A percentile compares a stretch with the other conserved stretches of the same genome.
These are phyloP conservation scores for Pogonus chalceus DNA, from an alignment of 1,140 invertebrate species.

Conservation along the genomic window DNA sequence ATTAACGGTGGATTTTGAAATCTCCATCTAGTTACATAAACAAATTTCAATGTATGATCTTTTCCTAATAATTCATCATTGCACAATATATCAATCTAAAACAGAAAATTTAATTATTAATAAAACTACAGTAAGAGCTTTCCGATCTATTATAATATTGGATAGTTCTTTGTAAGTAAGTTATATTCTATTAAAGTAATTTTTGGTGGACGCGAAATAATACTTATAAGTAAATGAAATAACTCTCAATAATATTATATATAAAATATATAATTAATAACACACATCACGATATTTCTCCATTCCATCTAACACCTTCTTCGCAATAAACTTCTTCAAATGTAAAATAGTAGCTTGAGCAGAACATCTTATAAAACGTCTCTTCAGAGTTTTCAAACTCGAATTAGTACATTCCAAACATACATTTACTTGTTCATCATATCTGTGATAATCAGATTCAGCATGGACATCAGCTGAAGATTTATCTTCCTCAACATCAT, in stretches of 20 bases:
- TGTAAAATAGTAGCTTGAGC: conserved; percentile 94
- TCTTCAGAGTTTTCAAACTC: conserved; percentile 73
- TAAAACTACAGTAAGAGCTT: conserved; percentile 9
- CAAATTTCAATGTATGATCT: conserved; percentile 98
- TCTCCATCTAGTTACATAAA: conserved; percentile 94
- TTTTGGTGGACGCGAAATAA: too few species aligned
- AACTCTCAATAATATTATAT: background rate
- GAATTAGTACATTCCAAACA: conserved; percentile 79
- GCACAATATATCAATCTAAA: conserved; percentile 93
- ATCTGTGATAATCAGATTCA: conserved; percentile 84
- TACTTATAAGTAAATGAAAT: background rate
- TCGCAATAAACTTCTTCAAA: conserved; percentile 94
- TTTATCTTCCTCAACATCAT: conserved; percentile 52
- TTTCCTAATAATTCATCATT: conserved; percentile 97
- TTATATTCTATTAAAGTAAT: too few species aligned
- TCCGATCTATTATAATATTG: too few species aligned
- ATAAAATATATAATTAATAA: conserved; percentile 22
- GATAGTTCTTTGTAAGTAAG: too few species aligned
- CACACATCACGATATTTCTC: conserved; percentile 93
- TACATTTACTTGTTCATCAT: conserved; percentile 92
- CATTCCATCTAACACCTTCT: conserved; percentile 82
- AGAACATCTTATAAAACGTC: conserved; percentile 87
- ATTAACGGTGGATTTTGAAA: conserved; percentile 82
- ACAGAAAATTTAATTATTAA: conserved; percentile 23
- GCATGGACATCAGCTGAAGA: conserved; percentile 55